phyloP scores from a whole-genome alignment of 92 coral and sea anemone species.

The Palythoa grandis region DNA sequence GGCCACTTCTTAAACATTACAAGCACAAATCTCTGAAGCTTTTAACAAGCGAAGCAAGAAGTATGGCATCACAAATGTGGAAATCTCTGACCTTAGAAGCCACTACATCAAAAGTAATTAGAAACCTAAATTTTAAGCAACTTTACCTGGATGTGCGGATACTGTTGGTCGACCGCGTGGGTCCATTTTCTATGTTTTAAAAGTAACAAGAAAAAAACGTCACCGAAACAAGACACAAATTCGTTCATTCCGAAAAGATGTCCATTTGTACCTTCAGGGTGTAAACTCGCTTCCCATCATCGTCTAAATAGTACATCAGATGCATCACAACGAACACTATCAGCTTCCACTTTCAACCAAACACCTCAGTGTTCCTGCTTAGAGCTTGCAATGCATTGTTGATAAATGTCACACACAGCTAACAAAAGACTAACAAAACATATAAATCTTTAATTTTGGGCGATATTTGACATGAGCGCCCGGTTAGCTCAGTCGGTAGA shows the following conservation, averaged over 20 bases:
- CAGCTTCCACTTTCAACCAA: background rate
- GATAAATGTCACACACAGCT: background rate
- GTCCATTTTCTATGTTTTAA: conserved; percentile 84
- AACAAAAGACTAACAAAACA: background rate
- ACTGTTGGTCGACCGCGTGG: conserved; percentile 81
- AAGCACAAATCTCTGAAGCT: too few species aligned
- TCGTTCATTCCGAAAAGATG: background rate
- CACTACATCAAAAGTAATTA: background rate
- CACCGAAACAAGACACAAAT: background rate
- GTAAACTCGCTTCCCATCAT: conserved; percentile 84
- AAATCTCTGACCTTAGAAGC: too few species aligned
- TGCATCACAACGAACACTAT: conserved; percentile 59
- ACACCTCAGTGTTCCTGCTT: background rate
- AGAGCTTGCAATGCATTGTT: background rate
- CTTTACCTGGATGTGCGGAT: conserved; percentile 97
- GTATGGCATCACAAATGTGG: too few species aligned
- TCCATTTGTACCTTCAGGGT: conserved; percentile 77
- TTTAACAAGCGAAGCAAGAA: too few species aligned
- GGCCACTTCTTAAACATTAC: too few species aligned
- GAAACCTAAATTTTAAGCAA: background rate
- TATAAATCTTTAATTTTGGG: background rate
- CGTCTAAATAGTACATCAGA: conserved; percentile 82
- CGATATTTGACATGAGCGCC: conserved; percentile 73
- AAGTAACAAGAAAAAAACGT: conserved; percentile 7
- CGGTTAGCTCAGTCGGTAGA: conserved; percentile 99